Evolutionary conservation across 1,140 invertebrate genomes (phyloP).

Genomic region (Oppia nitens): DNA sequence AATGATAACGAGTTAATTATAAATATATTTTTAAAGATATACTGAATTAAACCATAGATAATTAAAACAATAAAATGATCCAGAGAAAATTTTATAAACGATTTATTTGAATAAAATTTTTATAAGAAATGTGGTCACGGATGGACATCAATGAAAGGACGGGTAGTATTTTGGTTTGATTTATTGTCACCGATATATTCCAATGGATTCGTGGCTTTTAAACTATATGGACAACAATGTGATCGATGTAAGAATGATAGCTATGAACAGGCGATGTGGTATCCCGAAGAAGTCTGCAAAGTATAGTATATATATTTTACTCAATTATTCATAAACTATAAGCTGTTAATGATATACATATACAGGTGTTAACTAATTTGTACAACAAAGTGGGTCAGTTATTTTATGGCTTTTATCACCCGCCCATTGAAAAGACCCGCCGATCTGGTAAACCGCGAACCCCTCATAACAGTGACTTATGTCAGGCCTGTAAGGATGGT

Average conservation of each 20-base stretch:
- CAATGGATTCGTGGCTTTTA: conserved; percentile 30
- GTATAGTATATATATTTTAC: too few relatives aligned
- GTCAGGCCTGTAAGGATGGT: conserved; percentile 35
- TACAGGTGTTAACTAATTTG: conserved; percentile 32
- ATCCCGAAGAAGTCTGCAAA: conserved; percentile 36
- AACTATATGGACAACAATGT: conserved; percentile 35
- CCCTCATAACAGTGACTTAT: conserved; percentile 32
- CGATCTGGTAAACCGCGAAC: conserved; percentile 33
- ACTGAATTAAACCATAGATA: not conserved
- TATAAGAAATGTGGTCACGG: conserved; percentile 32
- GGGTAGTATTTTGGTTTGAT: conserved; percentile 34
- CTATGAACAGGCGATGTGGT: conserved; percentile 36
- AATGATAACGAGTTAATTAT: too few relatives aligned
- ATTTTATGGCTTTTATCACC: conserved; percentile 31
- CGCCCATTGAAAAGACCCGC: conserved; percentile 30
- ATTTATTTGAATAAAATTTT: not conserved
- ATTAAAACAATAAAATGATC: not conserved
- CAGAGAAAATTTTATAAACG: not conserved
- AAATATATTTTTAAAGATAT: not conserved
- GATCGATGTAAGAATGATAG: conserved; percentile 28
- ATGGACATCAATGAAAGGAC: conserved; percentile 38
- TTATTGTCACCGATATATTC: conserved; percentile 26
- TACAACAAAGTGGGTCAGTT: conserved; percentile 32
- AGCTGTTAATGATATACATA: conserved; percentile 3
- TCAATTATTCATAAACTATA: not conserved